A percentile compares a stretch with the other conserved stretches of the same genome.
These are phyloP conservation scores for Micoletzkya japonica DNA, from an alignment of 2,888 invertebrate genomes.

Conservation along the genomic window DNA sequence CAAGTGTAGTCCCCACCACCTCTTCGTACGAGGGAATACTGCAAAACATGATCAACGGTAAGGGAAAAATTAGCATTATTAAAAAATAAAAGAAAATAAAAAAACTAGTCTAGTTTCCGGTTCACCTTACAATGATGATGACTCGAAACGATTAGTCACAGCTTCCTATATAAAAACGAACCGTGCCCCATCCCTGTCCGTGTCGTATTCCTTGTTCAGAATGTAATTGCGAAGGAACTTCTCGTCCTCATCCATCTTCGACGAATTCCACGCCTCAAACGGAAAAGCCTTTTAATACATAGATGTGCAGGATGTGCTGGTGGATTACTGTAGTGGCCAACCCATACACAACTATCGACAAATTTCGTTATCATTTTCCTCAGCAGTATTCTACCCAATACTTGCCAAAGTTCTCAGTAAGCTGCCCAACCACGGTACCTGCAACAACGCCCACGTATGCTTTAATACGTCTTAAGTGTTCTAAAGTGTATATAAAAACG, in stretches of 20 bases:
- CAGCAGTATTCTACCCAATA: no score
- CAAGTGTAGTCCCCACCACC: constrained; percentile 67
- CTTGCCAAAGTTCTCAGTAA: no score
- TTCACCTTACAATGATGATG: background rate
- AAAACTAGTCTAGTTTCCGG: background rate
- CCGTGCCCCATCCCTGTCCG: constrained; percentile 49
- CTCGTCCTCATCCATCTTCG: constrained; percentile 80
- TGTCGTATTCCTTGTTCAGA: constrained; percentile 77
- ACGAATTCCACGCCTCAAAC: constrained; percentile 63
- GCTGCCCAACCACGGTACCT: no score
- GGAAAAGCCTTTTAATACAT: no score
- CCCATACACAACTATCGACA: no score
- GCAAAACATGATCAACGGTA: constrained; percentile 23
- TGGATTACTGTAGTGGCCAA: no score
- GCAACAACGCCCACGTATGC: no score
- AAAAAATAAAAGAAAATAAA: background rate
- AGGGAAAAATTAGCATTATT: no score
- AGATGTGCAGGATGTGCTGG: no score
- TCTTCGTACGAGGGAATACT: constrained; percentile 71
- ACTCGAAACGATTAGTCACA: background rate
- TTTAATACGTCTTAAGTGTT: no score
- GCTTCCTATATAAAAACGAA: background rate
- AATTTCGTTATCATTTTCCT: no score
- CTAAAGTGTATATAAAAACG: no score
- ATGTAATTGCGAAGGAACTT: constrained; percentile 89